Base-by-base conservation (phyloP, 2,888 invertebrate species). In the Clivina fossor region DNA sequence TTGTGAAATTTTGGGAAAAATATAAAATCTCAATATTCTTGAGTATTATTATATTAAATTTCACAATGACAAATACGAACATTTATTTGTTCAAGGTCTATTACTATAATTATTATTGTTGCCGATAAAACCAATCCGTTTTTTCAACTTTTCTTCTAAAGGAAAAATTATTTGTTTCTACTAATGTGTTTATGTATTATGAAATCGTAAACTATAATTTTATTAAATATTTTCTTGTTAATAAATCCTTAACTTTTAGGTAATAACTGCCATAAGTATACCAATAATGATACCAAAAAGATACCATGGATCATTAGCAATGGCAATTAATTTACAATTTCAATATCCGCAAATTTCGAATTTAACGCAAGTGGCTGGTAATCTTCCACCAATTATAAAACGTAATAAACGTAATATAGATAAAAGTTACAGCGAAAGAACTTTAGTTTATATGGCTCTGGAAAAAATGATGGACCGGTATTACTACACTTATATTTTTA, bases 241-340 rank as follows among this genome's bases (percentile, higher is more conserved):
- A 44, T 18, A 56, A 7, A 33, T 24, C 44, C 72, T 73, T 54
- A 74, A 85, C 85, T 85, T 33, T 63, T 82, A 5, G 84, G 84
- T 9, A 68, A n/a, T n/a, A n/a, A n/a, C n/a, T n/a, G n/a, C n/a
- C n/a, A n/a, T 83, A 16, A 76, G 78, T 7, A 65, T 78, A 1
- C 85, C 86, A 1, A 72, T 85, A 4, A 73, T 77, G 20, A 55
- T 74, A 18, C 76, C 79, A 5, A 73, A 76, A 0, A 80, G 78
- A 38, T n/a, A n/a, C n/a, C 74, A 73, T 54, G 71, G 81, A 50
- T 77, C 73, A 50, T 66, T 86, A 60, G 71, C 75, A 1, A 81
- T 83, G 58, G 79, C 77, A 0, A 77, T 78, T 47, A 85, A 85
- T 68, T 77, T 85, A 57, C 85, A 85, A 68, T 85, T 81, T 67